These are phyloP conservation scores for Mya arenaria DNA, from an alignment of 1,140 invertebrate species.

Conservation along the genomic window DNA sequence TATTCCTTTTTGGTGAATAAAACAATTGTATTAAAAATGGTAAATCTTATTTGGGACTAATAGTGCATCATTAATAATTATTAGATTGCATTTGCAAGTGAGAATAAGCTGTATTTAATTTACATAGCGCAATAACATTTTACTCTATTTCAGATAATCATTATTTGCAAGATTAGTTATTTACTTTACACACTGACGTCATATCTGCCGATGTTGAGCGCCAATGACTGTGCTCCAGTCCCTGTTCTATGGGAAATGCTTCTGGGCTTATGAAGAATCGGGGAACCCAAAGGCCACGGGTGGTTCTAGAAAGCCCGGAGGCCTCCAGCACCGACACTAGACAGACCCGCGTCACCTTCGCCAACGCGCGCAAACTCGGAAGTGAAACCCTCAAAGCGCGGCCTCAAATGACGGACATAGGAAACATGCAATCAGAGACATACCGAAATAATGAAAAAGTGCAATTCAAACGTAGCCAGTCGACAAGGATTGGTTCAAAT, in stretches of 20 bases:
- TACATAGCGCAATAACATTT: no score
- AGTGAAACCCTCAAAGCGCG: slow-evolving; percentile 12
- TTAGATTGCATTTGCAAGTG: no score
- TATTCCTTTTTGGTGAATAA: no score
- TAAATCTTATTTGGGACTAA: no score
- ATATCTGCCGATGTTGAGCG: no score
- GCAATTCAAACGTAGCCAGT: slow-evolving; percentile 1
- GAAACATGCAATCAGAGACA: slow-evolving; percentile 13
- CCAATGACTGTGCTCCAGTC: no score
- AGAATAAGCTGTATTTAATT: no score
- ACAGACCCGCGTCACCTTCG: slow-evolving; percentile 28
- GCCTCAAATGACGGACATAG: slow-evolving; percentile 47
- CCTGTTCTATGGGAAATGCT: neutral
- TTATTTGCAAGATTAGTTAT: no score
- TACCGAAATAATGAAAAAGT: neutral
- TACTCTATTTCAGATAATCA: no score
- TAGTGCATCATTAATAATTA: no score
- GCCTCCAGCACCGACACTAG: slow-evolving; percentile 26
- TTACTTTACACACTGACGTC: no score
- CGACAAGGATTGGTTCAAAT: neutral
- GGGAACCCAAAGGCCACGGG: slow-evolving; percentile 17
- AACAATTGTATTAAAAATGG: no score
- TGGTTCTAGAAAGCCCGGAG: slow-evolving; percentile 40
- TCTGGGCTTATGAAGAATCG: neutral
- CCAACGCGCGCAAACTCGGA: slow-evolving; percentile 12